Evolutionary conservation across 2,797 vertebrate species (phyloP).

Genomic region (Hafferia zeledoni): DNA sequence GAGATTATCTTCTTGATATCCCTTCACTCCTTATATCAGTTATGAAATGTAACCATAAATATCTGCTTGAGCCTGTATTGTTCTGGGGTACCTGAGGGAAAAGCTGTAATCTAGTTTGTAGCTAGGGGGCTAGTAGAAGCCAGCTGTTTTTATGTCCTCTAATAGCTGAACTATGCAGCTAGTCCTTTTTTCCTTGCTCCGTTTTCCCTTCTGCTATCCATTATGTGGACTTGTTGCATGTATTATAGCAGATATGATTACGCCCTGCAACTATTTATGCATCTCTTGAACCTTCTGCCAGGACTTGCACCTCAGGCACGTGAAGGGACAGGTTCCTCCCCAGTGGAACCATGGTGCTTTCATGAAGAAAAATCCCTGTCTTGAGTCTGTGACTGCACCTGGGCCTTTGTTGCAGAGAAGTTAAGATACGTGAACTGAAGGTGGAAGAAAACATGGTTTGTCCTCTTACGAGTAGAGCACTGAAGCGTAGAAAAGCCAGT

Average conservation of each 20-base stretch:
- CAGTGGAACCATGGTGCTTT: background rate
- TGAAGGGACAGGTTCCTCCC: background rate
- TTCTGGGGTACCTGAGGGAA: background rate
- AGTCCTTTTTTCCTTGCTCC: background rate
- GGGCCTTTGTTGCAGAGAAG: background rate
- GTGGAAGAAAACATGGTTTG: accelerated
- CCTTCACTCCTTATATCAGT: background rate
- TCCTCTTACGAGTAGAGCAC: background rate
- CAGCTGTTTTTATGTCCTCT: slow-evolving; percentile 23
- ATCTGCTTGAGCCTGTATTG: background rate
- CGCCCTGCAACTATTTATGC: background rate
- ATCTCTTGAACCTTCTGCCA: background rate
- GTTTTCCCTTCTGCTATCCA: slow-evolving; percentile 19
- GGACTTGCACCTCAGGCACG: background rate
- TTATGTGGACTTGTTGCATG: background rate
- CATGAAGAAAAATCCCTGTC: background rate
- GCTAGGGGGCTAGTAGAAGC: background rate
- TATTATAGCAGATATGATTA: background rate
- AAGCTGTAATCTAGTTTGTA: background rate
- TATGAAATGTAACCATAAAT: background rate
- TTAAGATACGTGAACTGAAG: background rate
- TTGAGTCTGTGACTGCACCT: background rate
- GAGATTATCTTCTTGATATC: background rate
- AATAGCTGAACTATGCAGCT: slow-evolving; percentile 17
- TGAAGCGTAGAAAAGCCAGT: background rate